Evolutionary conservation across 1,140 invertebrate species (phyloP).

Genomic region (Pogonognathellus flavescens): DNA sequence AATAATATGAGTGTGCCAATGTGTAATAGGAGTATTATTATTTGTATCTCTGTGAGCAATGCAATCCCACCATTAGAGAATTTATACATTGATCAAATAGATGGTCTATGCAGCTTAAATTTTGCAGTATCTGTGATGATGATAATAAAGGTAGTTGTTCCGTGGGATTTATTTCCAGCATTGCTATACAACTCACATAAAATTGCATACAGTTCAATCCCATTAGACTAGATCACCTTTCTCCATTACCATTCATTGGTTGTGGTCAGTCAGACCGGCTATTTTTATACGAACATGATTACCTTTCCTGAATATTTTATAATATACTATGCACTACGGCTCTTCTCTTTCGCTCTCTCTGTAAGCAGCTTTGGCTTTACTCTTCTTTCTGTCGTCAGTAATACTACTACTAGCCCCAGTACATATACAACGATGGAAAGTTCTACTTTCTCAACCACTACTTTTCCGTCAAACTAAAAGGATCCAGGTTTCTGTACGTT

Average conservation of each 20-base stretch:
- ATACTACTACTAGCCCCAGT: not conserved
- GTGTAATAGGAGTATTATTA: too few relatives aligned
- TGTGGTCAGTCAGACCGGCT: slow-evolving; percentile 8
- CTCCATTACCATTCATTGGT: slow-evolving; percentile 33
- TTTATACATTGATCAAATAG: too few relatives aligned
- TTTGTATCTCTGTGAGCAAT: too few relatives aligned
- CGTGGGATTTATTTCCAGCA: too few relatives aligned
- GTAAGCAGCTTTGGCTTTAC: not conserved
- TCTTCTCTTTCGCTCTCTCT: too few relatives aligned
- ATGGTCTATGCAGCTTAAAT: too few relatives aligned
- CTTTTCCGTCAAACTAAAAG: not conserved
- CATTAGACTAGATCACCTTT: slow-evolving; percentile 30
- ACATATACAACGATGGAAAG: not conserved
- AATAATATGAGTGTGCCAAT: too few relatives aligned
- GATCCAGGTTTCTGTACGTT: not conserved
- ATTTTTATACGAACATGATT: slow-evolving; percentile 25
- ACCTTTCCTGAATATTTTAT: slow-evolving; percentile 15
- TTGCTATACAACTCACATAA: not conserved
- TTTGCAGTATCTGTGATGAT: too few relatives aligned
- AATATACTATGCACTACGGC: too few relatives aligned
- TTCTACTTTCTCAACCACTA: not conserved
- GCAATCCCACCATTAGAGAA: too few relatives aligned
- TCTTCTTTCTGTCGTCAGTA: not conserved
- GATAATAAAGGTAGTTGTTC: too few relatives aligned
- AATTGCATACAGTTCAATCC: slow-evolving; percentile 23